phyloP scores from a whole-genome alignment of 2,888 invertebrate species.

The Podotricha telesiphe region DNA sequence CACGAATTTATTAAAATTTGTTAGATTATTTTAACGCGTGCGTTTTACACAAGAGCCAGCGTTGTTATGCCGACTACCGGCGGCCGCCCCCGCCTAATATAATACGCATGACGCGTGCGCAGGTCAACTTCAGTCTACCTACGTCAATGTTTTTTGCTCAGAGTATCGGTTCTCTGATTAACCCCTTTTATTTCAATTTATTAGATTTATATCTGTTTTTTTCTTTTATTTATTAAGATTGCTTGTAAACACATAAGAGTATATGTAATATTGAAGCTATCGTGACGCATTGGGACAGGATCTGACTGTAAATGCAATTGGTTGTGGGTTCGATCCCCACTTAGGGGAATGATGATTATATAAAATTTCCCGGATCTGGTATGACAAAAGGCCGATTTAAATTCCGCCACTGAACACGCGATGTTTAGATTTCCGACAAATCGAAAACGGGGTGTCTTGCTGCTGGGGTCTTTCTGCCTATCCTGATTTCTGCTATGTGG shows the following conservation, averaged over 20 bases:
- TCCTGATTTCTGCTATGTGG: no score
- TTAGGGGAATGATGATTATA: no score
- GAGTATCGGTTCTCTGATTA: constrained; percentile 5
- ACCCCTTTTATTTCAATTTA: constrained; percentile 4
- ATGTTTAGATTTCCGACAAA: no score
- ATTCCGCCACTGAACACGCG: no score
- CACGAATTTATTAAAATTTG: constrained; percentile 23
- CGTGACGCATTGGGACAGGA: no score
- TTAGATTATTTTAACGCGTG: constrained; percentile 50
- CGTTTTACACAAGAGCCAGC: constrained; percentile 52
- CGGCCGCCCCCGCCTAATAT: constrained; percentile 59
- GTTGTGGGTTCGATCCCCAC: no score
- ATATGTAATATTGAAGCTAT: no score
- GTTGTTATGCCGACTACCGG: constrained; percentile 50
- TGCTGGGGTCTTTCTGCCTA: no score
- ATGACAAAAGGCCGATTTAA: no score
- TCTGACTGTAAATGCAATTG: no score
- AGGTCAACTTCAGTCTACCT: constrained; percentile 51
- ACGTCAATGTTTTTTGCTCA: constrained; percentile 40
- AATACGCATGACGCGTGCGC: constrained; percentile 55
- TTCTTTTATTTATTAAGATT: neutral
- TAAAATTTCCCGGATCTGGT: no score
- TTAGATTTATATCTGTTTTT: neutral
- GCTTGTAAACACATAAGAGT: neutral
- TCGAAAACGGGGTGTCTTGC: no score